Base-by-base conservation (phyloP, 2,888 invertebrate genomes). In the Andrena dorsata region DNA sequence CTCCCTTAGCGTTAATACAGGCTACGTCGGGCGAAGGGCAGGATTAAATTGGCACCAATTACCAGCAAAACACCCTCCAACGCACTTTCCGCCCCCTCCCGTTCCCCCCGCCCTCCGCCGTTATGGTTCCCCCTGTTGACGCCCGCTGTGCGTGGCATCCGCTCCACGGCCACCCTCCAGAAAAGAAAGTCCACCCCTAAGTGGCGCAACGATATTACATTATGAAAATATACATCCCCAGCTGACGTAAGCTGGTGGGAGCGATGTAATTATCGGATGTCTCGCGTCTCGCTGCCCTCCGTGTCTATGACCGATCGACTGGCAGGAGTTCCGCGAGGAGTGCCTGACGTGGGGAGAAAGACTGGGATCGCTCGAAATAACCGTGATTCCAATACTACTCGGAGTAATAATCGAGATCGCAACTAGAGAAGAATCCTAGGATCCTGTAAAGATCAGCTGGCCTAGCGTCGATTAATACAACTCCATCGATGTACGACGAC, bases 11-110 rank as follows among this genome's bases (percentile, higher is more conserved):
- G 92, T 92, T 93, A 93, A 93, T 92, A 93, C 91, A 90, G 89
- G 88, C 90, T 90, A 91, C 91, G 90, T 63, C 90, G 90, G 89
- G 91, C 91, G 95, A 95, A 95, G 95, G 95, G 95, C 95, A 95
- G 95, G 95, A 95, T 95, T 95, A 95, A 95, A 95, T 95, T 95
- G 95, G 95, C 95, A 95, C 95, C 95, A 95, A 95, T 95, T 95
- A 95, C 95, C 95, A 95, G 95, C 94, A 95, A 95, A 95, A 95
- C 95, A 93, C 93, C 94, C 93, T 93, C 90, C 89, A 86, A 70
- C 91, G 89, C 89, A 90, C 89, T 90, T 89, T 88, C 88, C 94
- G 92, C 94, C 93, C 91, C 92, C 93, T 91, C 92, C 90, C 90
- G 89, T 89, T 89, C 91, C 89, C 65, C 64, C 60, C 41, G 35